Evolutionary conservation across 1,140 invertebrate species (phyloP).

Genomic region (Drosophila teissieri): DNA sequence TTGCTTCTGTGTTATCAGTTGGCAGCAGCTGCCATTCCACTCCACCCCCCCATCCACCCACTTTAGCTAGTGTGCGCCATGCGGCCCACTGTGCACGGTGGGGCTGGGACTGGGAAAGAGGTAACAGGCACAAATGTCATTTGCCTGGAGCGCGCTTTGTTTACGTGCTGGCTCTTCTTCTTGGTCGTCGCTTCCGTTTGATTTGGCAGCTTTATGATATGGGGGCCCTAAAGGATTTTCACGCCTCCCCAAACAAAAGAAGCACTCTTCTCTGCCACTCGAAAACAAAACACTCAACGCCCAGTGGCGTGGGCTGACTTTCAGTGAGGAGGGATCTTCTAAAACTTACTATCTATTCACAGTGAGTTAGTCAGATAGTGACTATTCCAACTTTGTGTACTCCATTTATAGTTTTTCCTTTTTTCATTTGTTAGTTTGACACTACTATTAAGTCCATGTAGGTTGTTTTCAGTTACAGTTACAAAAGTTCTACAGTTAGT

Average conservation of each 20-base stretch:
- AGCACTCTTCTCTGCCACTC: constrained; percentile 10
- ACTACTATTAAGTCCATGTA: no score
- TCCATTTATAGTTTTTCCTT: no score
- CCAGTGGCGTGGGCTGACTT: background rate
- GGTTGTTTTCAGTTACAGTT: no score
- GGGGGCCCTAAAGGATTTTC: constrained; percentile 62
- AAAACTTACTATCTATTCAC: no score
- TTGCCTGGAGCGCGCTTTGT: constrained; percentile 46
- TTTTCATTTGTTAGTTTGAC: background rate
- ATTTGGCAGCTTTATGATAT: constrained; percentile 73
- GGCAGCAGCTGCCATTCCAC: constrained; percentile 28
- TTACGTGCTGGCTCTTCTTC: constrained; percentile 5
- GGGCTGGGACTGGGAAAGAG: background rate
- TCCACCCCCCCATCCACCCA: background rate
- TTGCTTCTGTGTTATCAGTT: constrained; percentile 46
- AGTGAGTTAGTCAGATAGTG: no score
- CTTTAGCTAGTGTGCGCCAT: constrained; percentile 10
- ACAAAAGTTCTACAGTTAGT: no score
- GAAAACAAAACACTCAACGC: constrained; percentile 8
- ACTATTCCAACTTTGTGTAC: no score
- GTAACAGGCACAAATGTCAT: constrained; percentile 35
- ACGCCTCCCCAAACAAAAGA: constrained; percentile 47
- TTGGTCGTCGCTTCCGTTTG: constrained; percentile 69
- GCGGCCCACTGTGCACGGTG: constrained; percentile 34
- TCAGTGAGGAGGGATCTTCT: background rate